These are phyloP conservation scores for Nomada goodeniana DNA, from an alignment of 2,888 invertebrate species.

Conservation along the genomic window DNA sequence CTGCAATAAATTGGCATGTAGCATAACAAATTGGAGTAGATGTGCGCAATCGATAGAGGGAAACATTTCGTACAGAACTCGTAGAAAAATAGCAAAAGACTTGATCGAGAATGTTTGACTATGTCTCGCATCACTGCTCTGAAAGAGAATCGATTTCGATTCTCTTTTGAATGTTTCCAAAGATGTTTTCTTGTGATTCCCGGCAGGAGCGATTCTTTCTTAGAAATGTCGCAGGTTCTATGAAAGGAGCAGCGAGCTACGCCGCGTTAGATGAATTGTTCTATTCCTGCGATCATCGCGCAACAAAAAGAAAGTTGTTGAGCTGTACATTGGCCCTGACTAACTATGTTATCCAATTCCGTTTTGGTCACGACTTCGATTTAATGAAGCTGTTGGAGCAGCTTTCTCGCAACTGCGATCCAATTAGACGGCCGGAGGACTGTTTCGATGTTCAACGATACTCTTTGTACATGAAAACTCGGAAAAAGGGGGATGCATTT, in stretches of 20 bases:
- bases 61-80: conserved; percentile 22
- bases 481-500: conserved; percentile 9
- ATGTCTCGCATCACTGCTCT: conserved; percentile 12
- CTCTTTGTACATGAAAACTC: conserved; percentile 23
- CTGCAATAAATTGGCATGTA: background rate
- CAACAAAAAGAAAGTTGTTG: background rate
- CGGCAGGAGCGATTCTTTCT: background rate
- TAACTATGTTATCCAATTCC: conserved; percentile 7
- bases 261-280: conserved; percentile 7
- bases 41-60: conserved; percentile 8
- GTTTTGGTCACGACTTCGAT: background rate
- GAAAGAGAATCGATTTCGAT: conserved; percentile 47
- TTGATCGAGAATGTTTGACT: conserved; percentile 35
- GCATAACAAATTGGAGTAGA: background rate
- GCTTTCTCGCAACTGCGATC: background rate
- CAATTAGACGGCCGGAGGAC: conserved; percentile 54
- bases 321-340: conserved; percentile 19
- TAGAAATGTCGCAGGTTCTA: background rate
- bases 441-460: conserved; percentile 50
- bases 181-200: conserved; percentile 6
- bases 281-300: background rate
- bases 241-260: background rate
- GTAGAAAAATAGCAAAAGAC: conserved; percentile 23
- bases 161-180: background rate
- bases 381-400: background rate